Base-by-base conservation (phyloP, 2,888 invertebrate genomes). In the Dysmachus trigonus region DNA sequence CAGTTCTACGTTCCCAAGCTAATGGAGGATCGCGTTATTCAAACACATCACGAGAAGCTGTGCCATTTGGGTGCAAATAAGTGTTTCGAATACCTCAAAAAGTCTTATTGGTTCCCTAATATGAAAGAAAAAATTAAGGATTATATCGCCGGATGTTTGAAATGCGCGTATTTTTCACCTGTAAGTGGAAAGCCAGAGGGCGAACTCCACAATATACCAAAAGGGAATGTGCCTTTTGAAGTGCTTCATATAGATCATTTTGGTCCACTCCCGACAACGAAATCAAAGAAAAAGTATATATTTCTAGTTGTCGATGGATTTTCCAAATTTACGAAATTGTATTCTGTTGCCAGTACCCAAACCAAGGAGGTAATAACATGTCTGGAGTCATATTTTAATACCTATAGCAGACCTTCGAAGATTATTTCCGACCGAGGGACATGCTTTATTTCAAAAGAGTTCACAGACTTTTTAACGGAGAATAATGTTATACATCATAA, bases 341-440 rank as follows among this genome's bases (percentile, higher is more conserved):
- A 89, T 86, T 87, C 91, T 0, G 89, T 90, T 5, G 88, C 87
- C 73, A 89, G 87, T n/a, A n/a, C n/a, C n/a, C n/a, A n/a, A n/a
- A n/a, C n/a, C n/a, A n/a, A n/a, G n/a, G n/a, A n/a, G n/a, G n/a
- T n/a, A n/a, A n/a, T n/a, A n/a, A n/a, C n/a, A n/a, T n/a, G n/a
- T n/a, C n/a, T 91, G 7, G 38, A 89, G 74, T 87, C 51, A 0
- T 88, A 88, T 87, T 88, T 88, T 73, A 2, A 10, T 15, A 10
- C 30, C 10, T 89, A 88, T 47, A 88, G 88, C 71, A 62, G 72
- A 18, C 88, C 90, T 35, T 86, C 90, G 5, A 86, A 89, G 5
- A 87, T 92, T 3, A 89, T 92, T 6, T 89, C 90, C 0, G 92
- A 92, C 86, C 87, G 90, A 38, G 91, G 92, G n/a, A 89, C 90